phyloP scores from a whole-genome alignment of 1,140 invertebrate genomes.

The Popillia japonica region DNA sequence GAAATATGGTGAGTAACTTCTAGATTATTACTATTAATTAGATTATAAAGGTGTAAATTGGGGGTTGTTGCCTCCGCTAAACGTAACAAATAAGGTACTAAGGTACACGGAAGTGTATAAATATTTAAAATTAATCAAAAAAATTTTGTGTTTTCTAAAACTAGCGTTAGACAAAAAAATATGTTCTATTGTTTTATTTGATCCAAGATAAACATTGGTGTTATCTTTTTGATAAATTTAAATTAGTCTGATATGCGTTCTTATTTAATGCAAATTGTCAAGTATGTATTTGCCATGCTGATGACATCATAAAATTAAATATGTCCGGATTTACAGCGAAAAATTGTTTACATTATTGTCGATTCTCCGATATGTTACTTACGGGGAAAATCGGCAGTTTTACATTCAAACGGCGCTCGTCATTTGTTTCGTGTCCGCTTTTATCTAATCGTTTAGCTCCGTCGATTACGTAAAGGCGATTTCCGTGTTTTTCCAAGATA shows the following conservation, averaged over 20 bases:
- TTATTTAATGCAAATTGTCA: neutral
- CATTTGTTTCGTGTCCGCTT: neutral
- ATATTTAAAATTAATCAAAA: too few species aligned
- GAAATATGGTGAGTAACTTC: constrained; percentile 18
- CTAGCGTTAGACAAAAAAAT: too few species aligned
- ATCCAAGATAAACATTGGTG: neutral
- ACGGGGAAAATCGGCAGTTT: too few species aligned
- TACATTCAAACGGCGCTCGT: neutral
- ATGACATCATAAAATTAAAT: constrained; percentile 29
- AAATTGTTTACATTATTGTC: neutral
- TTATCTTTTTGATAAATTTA: neutral
- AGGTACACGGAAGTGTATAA: too few species aligned
- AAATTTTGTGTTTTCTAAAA: too few species aligned
- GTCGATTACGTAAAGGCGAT: neutral
- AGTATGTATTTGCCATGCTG: neutral
- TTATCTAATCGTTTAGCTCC: neutral
- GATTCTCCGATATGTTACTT: too few species aligned
- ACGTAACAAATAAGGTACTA: too few species aligned
- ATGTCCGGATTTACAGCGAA: neutral
- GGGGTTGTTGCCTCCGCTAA: too few species aligned
- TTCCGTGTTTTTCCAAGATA: neutral
- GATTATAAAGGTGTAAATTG: too few species aligned
- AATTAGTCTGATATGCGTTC: neutral
- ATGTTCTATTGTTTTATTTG: neutral
- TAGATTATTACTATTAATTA: neutral